These are phyloP conservation scores for Onychorhynchus coronatus DNA, from an alignment of 2,113 vertebrate species.

Conservation along the genomic window DNA sequence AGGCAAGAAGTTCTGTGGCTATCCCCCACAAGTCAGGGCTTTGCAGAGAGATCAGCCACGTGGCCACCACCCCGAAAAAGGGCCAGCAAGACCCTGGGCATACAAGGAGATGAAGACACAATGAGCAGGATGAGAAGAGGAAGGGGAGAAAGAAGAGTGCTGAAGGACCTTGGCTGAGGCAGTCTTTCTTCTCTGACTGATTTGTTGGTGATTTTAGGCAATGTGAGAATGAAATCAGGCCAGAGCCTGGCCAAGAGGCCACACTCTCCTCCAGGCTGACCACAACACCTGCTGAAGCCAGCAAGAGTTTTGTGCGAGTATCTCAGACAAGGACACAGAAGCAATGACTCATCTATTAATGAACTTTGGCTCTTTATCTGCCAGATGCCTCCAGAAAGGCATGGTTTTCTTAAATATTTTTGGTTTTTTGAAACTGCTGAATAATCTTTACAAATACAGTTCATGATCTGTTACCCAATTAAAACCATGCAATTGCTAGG, in stretches of 20 bases:
- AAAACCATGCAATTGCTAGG: neutral
- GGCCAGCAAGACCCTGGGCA: neutral
- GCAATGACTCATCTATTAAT: neutral
- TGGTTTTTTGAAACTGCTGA: neutral
- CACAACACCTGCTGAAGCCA: neutral
- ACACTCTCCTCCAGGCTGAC: neutral
- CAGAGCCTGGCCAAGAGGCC: neutral
- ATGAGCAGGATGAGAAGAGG: neutral
- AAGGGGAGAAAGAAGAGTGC: neutral
- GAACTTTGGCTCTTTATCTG: neutral
- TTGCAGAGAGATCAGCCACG: neutral
- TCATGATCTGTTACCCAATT: neutral
- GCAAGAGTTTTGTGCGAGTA: neutral
- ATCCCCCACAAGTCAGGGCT: neutral
- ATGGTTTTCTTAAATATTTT: slow-evolving; percentile 24
- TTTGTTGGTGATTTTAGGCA: neutral
- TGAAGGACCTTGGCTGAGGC: neutral
- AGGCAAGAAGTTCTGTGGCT: neutral
- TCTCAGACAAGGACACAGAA: neutral
- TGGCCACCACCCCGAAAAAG: neutral
- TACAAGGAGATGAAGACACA: neutral
- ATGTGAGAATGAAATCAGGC: neutral
- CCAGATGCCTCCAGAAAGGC: neutral
- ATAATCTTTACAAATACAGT: slow-evolving; percentile 23
- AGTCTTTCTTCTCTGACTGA: neutral